Conservation (phyloP, 2,888 invertebrate species). For the Ceratothoa steindachneri region DNA sequence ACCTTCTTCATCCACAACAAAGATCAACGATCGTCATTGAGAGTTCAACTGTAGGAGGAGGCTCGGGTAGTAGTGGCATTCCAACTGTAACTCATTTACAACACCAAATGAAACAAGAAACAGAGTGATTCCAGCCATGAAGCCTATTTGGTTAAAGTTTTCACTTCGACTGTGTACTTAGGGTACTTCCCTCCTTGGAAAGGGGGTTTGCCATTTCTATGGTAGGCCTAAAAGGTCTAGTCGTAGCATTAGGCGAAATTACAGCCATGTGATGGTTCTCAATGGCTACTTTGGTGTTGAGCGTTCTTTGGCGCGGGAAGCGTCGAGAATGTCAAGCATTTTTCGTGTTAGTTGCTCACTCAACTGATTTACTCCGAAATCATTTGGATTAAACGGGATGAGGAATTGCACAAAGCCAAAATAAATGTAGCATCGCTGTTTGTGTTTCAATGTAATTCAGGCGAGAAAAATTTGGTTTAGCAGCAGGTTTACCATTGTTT, state of each 20-base stretch:
- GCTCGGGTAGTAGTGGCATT: background rate
- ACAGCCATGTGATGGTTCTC: background rate
- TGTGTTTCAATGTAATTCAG: background rate
- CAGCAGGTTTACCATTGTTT: background rate
- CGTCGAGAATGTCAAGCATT: background rate
- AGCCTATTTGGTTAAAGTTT: background rate
- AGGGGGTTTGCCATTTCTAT: background rate
- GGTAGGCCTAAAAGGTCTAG: background rate
- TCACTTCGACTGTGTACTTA: background rate
- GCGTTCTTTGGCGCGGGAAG: background rate
- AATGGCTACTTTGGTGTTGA: background rate
- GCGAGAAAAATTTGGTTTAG: background rate
- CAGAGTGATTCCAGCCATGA: background rate
- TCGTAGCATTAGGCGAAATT: background rate
- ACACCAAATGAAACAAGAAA: slow-evolving; percentile 2
- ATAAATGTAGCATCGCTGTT: background rate
- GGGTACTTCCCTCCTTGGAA: background rate
- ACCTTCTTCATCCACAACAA: background rate
- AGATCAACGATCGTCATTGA: slow-evolving; percentile 2
- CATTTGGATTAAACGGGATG: background rate
- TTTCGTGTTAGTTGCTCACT: background rate
- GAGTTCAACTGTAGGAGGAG: background rate
- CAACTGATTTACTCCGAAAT: background rate
- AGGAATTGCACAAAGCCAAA: background rate
- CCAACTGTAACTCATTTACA: background rate